Percentiles rank a stretch among this genome's conserved stretches.
Evolutionary conservation across 2,888 invertebrate genomes (phyloP).

Genomic region (Timema podura): DNA sequence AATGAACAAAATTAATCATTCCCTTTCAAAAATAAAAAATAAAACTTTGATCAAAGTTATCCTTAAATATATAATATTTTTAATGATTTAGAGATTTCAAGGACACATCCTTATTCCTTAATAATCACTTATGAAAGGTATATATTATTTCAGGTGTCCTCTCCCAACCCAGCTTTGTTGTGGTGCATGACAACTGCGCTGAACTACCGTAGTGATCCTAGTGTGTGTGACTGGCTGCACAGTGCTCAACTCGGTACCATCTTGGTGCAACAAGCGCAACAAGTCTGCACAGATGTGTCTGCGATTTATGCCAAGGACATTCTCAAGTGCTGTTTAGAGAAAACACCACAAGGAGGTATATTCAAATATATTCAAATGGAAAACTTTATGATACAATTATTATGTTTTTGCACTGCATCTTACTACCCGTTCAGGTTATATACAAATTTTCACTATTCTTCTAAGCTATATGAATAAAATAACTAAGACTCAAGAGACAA

Average conservation of each 20-base stretch:
- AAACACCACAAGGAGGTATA: slow-evolving; percentile 46
- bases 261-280: slow-evolving; percentile 43
- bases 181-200: slow-evolving; percentile 44
- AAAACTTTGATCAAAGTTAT: too few relatives aligned
- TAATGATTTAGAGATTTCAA: too few relatives aligned
- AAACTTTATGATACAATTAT: too few relatives aligned
- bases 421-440: too few relatives aligned
- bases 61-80: too few relatives aligned
- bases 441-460: too few relatives aligned
- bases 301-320: slow-evolving; percentile 34
- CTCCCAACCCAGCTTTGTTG: slow-evolving; percentile 38
- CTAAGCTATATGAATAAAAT: too few relatives aligned
- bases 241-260: slow-evolving; percentile 45
- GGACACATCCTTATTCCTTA: neutral
- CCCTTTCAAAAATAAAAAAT: too few relatives aligned
- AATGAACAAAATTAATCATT: too few relatives aligned
- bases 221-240: slow-evolving; percentile 49
- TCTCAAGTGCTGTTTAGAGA: slow-evolving; percentile 42
- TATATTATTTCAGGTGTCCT: slow-evolving; percentile 34
- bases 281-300: slow-evolving; percentile 33
- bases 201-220: slow-evolving; percentile 42
- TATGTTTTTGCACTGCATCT: too few relatives aligned
- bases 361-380: too few relatives aligned
- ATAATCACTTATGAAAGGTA: slow-evolving; percentile 26
- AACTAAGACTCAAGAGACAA: too few relatives aligned